Evolutionary conservation across 2,113 vertebrate genomes (phyloP), one percentile per base, ranked within the genome.

Genomic region (Ovibos moschatus): DNA sequence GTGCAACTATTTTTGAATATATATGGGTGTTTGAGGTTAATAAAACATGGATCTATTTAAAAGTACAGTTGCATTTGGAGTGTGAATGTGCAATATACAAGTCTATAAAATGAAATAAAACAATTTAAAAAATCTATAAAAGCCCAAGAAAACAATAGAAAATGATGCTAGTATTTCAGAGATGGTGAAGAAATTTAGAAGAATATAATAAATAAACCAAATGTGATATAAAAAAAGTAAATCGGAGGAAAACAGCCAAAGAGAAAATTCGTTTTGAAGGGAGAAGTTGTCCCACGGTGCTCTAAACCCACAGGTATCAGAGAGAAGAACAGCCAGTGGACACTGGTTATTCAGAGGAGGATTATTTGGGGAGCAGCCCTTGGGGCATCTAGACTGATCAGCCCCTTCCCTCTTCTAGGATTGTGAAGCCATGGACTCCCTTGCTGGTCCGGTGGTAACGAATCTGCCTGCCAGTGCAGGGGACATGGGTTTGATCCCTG

Each of bases 31-130:
- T 94, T 84, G 40, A n/a, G 33, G 71, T 91, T 92, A 93, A 91
- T 94, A 97, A 90, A 97, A 93, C 30, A 88, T 51, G 47, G 25
- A 91, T 88, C 83, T 76, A 71, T 85, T 78, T 82, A 88, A 91
- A 91, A 96, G 58, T 87, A 36, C 43, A 91, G 30, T 45, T 43
- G 53, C 30, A 25, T 88, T 64, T 60, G 12, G 50, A 92, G 57
- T 43, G 36, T 95, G 53, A 88, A 27, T 23, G 15, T 33, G 25
- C 25, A 53, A 53, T 74, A 64, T 88, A 53, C 55, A 58, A 76
- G 43, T 78, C 64, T 58, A 67, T 17, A 33, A 67, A 93, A 93
- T 8, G 25, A 97, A 95, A 93, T 60, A 57, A 88, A 92, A 87
- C 30, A 19, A 57, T 21, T 51, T 47, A 1, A 83, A 74, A 89